A percentile compares a stretch with the other conserved stretches of the same genome.
These are phyloP conservation scores for Triplophysa siluroides DNA, from an alignment of 2,113 vertebrate species.

Conservation along the genomic window DNA sequence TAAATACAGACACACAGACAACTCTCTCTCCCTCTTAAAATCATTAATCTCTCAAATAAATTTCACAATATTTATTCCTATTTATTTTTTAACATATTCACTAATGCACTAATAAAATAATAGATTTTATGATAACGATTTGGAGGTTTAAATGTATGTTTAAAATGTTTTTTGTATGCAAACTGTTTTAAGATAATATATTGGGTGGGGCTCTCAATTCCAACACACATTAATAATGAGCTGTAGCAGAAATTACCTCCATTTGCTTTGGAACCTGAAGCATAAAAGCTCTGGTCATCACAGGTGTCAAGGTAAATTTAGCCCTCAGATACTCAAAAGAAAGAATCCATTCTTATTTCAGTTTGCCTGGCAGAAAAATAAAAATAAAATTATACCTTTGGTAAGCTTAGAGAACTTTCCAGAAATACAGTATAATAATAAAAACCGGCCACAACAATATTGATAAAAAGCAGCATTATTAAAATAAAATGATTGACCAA, in stretches of 20 bases:
- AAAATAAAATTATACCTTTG: neutral
- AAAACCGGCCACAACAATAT: neutral
- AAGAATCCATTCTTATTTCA: neutral
- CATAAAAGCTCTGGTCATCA: conserved; percentile 31
- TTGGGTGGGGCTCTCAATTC: neutral
- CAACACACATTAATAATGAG: conserved; percentile 37
- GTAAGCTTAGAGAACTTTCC: neutral
- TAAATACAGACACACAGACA: neutral
- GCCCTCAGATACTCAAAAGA: conserved; percentile 3
- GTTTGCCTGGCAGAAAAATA: neutral
- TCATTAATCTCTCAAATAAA: no score
- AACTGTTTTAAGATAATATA: neutral
- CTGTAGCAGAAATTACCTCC: conserved; percentile 34
- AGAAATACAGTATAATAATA: neutral
- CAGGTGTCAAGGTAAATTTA: conserved; percentile 17
- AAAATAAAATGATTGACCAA: neutral
- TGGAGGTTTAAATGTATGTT: neutral
- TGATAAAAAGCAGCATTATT: neutral
- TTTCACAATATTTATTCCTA: neutral
- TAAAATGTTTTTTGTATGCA: no score
- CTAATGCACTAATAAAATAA: neutral
- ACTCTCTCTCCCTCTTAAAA: no score
- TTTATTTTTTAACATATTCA: no score
- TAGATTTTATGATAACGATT: neutral
- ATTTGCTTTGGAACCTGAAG: conserved; percentile 37